Evolutionary conservation across 2,888 invertebrate species (phyloP).

Genomic region (Phengaris arion): DNA sequence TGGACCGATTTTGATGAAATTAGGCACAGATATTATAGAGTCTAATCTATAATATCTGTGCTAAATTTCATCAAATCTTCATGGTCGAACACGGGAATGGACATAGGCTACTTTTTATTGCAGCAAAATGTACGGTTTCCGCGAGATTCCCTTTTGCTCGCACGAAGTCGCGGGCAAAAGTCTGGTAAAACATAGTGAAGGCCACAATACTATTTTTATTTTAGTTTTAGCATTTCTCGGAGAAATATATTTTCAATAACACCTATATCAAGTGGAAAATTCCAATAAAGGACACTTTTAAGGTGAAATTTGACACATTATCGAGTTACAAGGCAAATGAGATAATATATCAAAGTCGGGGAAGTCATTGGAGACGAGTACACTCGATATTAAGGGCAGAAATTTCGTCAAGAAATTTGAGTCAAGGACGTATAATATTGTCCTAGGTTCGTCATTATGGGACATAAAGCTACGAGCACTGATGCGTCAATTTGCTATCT

Average conservation of each 20-base stretch:
- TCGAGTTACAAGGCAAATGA: slow-evolving; percentile 17
- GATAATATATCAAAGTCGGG: slow-evolving; percentile 8
- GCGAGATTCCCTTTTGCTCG: no score
- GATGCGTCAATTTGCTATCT: neutral
- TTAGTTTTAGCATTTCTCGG: neutral
- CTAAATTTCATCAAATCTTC: no score
- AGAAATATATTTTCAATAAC: neutral
- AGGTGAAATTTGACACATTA: slow-evolving; percentile 1
- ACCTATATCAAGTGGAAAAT: neutral
- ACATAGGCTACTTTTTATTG: no score
- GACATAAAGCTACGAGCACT: neutral
- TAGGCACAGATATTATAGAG: no score
- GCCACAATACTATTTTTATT: neutral
- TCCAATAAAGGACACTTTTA: neutral
- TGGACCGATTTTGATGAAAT: no score
- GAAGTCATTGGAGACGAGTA: slow-evolving; percentile 7
- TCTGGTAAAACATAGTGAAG: no score
- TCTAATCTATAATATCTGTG: no score
- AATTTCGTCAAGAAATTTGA: neutral
- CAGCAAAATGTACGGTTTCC: no score
- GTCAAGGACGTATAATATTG: neutral
- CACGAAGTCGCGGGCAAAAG: no score
- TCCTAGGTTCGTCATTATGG: neutral
- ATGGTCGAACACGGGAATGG: no score
- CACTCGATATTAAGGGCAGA: neutral